Evolutionary conservation across 1,140 invertebrate genomes (phyloP).

Genomic region (Eurosta solidaginis): DNA sequence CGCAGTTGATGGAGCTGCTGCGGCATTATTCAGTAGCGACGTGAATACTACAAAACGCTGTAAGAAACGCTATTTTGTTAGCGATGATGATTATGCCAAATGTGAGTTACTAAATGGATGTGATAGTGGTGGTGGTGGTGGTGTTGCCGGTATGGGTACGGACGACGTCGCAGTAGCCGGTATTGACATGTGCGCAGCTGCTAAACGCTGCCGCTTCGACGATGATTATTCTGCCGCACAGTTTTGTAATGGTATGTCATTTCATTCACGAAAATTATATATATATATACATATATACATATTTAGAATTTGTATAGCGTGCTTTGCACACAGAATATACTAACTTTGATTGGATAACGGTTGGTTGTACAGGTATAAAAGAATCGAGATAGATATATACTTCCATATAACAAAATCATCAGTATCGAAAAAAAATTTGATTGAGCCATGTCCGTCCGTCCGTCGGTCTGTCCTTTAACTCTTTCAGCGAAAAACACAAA

Average conservation of each 20-base stretch:
- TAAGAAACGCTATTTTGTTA: slow-evolving; percentile 47
- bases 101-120: neutral
- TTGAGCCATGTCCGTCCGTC: too few relatives aligned
- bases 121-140: slow-evolving; percentile 21
- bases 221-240: slow-evolving; percentile 53
- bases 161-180: slow-evolving; percentile 30
- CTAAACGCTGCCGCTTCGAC: slow-evolving; percentile 54
- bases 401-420: too few relatives aligned
- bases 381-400: too few relatives aligned
- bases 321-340: too few relatives aligned
- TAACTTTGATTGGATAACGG: too few relatives aligned
- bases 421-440: too few relatives aligned
- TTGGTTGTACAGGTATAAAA: too few relatives aligned
- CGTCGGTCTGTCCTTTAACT: too few relatives aligned
- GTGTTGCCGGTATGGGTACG: neutral
- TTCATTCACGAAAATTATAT: slow-evolving; percentile 11
- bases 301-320: too few relatives aligned
- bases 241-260: slow-evolving; percentile 55
- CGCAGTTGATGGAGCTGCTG: slow-evolving; percentile 7
- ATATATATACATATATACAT: neutral
- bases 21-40: neutral
- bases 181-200: slow-evolving; percentile 40
- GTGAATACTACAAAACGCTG: slow-evolving; percentile 38
- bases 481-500: too few relatives aligned
- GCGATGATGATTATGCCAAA: slow-evolving; percentile 28